phyloP scores from a whole-genome alignment of 2,888 invertebrate genomes.

The Chloroclysta siterata region DNA sequence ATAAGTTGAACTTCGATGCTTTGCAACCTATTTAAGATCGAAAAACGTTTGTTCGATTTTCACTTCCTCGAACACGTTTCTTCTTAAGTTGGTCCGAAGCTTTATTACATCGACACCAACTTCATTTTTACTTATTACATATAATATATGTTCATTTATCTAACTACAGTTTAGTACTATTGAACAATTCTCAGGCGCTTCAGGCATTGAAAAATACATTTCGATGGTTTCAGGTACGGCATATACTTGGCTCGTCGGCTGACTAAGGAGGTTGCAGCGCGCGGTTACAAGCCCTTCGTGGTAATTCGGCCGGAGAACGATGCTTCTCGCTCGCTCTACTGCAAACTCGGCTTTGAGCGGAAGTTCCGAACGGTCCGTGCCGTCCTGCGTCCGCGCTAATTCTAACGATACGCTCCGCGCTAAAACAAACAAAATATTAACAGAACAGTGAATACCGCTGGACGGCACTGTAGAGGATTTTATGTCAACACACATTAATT shows the following conservation, averaged over 20 bases:
- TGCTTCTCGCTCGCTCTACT: slow-evolving; percentile 93
- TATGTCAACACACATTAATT: too few relatives aligned
- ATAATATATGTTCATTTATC: too few relatives aligned
- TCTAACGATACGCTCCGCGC: slow-evolving; percentile 31
- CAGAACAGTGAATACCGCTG: background rate
- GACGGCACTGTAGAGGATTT: background rate
- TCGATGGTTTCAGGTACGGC: slow-evolving; percentile 77
- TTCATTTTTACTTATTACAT: too few relatives aligned
- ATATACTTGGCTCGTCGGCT: slow-evolving; percentile 89
- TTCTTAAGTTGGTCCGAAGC: too few relatives aligned
- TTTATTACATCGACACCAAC: too few relatives aligned
- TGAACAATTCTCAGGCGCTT: too few relatives aligned
- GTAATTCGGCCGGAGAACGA: slow-evolving; percentile 94
- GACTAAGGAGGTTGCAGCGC: slow-evolving; percentile 87
- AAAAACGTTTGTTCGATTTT: too few relatives aligned
- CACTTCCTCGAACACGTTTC: too few relatives aligned
- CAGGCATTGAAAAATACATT: background rate
- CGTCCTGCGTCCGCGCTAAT: slow-evolving; percentile 86
- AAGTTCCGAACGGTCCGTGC: slow-evolving; percentile 92
- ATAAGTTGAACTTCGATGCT: too few relatives aligned
- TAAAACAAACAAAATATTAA: background rate
- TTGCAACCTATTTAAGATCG: too few relatives aligned
- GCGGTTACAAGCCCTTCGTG: slow-evolving; percentile 93
- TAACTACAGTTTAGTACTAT: too few relatives aligned
- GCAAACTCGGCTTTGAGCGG: slow-evolving; percentile 92